Conservation (phyloP, 2,888 invertebrate species). For the Ecliptopera silaceata region DNA sequence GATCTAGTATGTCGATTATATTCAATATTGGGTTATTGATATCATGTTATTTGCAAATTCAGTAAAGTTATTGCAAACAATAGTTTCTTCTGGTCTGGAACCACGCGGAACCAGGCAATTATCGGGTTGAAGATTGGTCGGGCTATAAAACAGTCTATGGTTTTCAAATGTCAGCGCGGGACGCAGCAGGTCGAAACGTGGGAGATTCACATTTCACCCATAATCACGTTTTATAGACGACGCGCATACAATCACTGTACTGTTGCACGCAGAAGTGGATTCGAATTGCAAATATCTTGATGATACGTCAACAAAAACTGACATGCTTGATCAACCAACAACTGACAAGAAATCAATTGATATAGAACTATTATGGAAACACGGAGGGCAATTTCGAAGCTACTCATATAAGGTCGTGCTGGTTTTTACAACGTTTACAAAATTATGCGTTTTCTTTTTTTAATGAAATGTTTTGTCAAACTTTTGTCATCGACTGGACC, state of each 20-base stretch:
- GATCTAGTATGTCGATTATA: background rate
- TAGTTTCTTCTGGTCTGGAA: background rate
- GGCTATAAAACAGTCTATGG: slow-evolving; percentile 16
- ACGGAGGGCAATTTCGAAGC: no score
- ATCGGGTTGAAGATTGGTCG: background rate
- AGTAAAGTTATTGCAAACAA: background rate
- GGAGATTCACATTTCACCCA: slow-evolving; percentile 65
- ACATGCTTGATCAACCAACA: no score
- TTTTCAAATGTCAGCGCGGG: slow-evolving; percentile 70
- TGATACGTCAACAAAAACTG: background rate
- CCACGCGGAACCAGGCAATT: background rate
- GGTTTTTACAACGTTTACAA: no score
- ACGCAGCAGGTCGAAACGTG: slow-evolving; percentile 60
- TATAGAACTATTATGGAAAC: no score
- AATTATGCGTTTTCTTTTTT: background rate
- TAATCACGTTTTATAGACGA: slow-evolving; percentile 32
- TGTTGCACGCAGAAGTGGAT: background rate
- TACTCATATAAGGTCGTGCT: no score
- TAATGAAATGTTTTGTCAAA: background rate
- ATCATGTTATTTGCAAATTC: background rate
- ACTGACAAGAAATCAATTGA: no score
- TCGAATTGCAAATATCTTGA: background rate
- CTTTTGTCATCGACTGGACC: slow-evolving; percentile 10
- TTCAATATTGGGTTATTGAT: background rate
- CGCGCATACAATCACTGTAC: slow-evolving; percentile 13